phyloP scores from a whole-genome alignment of 2,113 vertebrate genomes.

The Myotis lucifugus region DNA sequence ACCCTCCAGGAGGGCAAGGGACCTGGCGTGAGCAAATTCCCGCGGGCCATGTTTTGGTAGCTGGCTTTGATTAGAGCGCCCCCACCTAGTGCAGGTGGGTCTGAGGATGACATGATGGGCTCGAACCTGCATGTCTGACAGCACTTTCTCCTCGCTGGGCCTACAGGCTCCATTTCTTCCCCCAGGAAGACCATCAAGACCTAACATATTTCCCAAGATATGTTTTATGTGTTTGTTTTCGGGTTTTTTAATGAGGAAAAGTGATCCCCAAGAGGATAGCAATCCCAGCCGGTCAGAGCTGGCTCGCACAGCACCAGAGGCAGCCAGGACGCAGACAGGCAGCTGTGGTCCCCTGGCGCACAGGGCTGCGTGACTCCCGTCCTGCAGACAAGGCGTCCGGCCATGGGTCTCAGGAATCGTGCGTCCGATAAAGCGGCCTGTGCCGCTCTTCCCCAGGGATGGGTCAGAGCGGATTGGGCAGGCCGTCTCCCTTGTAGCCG shows the following conservation, averaged over 20 bases:
- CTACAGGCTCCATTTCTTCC: background rate
- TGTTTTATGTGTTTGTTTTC: background rate
- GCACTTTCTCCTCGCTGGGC: background rate
- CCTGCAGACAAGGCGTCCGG: background rate
- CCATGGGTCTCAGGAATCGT: background rate
- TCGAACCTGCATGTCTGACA: background rate
- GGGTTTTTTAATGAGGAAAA: background rate
- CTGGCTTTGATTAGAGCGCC: background rate
- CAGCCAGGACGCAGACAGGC: background rate
- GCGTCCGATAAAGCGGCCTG: background rate
- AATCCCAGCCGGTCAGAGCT: background rate
- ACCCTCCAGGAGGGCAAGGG: background rate
- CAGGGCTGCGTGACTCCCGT: background rate
- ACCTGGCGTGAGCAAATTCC: background rate
- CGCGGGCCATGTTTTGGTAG: background rate
- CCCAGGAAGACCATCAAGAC: background rate
- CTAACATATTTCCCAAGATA: slow-evolving; percentile 5
- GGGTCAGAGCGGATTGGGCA: background rate
- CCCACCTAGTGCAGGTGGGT: background rate
- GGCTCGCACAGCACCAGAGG: background rate
- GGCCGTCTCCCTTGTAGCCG: background rate
- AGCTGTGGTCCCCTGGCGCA: background rate
- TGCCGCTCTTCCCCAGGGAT: background rate
- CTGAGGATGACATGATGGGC: background rate
- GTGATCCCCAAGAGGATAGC: background rate